Base-by-base conservation (phyloP, 1,140 invertebrate genomes). In the Trigoniulus corallinus region DNA sequence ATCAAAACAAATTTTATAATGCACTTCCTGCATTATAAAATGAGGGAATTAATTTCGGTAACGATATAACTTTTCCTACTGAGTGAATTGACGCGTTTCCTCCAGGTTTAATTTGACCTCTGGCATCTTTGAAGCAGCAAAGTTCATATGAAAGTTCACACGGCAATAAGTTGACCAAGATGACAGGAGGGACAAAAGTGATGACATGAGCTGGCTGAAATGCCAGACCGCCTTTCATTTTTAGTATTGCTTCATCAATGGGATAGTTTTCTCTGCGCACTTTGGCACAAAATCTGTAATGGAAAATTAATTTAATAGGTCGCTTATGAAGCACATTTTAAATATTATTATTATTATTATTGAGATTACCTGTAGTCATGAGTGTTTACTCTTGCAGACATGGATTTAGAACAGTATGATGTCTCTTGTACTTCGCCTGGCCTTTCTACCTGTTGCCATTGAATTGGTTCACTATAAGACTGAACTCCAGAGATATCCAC, bases 191-290 rank as follows among this genome's bases (percentile, higher is more conserved):
- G 51, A 88, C 64, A 22, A 98, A 66, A 3, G 76, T 79, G 47
- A 97, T 80, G 4, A 78, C 79, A 65, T 97, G 92, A 0, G 82
- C 89, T 21, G 88, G 85, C 47, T 86, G 73, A 10, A 68, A 61
- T 3, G 41, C 47, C 12, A 59, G 26, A 29, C 45, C 22, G 22
- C 10, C 39, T 2, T n/a, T 24, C 47, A 62, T 61, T 47, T 61
- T 54, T 12, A 54, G 47, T n/a, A n/a, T n/a, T 53, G 59, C 46
- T 37, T 67, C 62, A 53, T 86, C 83, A 21, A 69, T 60, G 1
- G 87, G 85, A 71, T 82, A 92, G 52, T 79, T 79, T 60, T 93
- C 84, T 54, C 82, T 72, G 48, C 75, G 73, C 24, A 91, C 75
- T 43, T 80, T 77, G 21, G 81, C 80, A 66, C 82, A 85, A 66